These are phyloP conservation scores for Alligator sinensis DNA, from an alignment of 2,113 vertebrate species.

Conservation along the genomic window DNA sequence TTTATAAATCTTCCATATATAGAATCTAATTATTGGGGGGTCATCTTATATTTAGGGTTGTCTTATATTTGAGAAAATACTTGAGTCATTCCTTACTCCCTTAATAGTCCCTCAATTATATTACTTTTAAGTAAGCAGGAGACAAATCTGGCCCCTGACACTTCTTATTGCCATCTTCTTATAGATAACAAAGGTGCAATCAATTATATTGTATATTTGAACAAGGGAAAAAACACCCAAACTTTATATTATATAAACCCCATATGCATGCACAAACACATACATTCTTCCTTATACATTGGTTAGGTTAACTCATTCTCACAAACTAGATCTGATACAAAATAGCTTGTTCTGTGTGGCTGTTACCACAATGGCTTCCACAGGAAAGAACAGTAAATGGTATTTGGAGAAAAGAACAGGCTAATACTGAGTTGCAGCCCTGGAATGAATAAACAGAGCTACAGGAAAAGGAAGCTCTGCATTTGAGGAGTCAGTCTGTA, in stretches of 20 bases:
- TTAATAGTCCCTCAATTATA: fast-evolving
- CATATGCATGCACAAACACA: too few relatives aligned
- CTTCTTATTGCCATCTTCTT: too few relatives aligned
- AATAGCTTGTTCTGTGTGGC: background rate
- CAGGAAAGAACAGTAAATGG: background rate
- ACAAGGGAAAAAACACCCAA: too few relatives aligned
- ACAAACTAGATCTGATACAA: background rate
- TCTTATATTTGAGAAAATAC: too few relatives aligned
- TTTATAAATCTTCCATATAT: too few relatives aligned
- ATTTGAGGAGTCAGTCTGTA: background rate
- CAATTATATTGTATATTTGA: too few relatives aligned
- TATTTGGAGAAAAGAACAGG: background rate
- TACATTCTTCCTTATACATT: too few relatives aligned
- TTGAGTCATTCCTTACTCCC: background rate
- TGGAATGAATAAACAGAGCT: background rate
- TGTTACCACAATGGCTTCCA: background rate
- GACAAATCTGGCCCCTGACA: too few relatives aligned
- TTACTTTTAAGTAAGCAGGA: background rate
- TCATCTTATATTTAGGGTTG: too few relatives aligned
- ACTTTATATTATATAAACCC: too few relatives aligned
- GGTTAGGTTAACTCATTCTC: background rate
- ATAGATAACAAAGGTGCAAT: too few relatives aligned
- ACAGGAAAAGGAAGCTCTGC: background rate
- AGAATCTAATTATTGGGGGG: too few relatives aligned
- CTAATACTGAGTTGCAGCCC: background rate